Evolutionary conservation across 2,797 vertebrate genomes (phyloP), one percentile per base, ranked within the genome.

Genomic region (Rousettus madagascariensis): DNA sequence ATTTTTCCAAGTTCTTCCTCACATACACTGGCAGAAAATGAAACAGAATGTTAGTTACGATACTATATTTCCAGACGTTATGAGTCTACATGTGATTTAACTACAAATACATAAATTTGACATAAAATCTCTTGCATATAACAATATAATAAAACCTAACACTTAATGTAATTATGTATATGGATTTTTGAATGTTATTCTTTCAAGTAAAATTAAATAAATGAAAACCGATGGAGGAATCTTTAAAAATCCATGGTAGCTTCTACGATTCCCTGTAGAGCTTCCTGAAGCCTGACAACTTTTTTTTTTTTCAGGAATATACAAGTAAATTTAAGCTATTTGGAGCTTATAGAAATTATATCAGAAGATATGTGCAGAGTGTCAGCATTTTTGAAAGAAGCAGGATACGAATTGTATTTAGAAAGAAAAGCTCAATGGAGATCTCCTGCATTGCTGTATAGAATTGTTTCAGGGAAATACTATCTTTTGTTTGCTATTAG

Each of bases 391-490:
- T 85, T 90, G 65, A 92, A 93, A 91, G 68, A 95, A 61, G 38
- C 57, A 75, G 68, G 71, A n/a, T 92, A 87, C 94, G 51, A 95
- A 96, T 61, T 55, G 30, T 55, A 77, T 86, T 95, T 94, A 86
- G 71, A 94, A 95, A 95, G 61, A 71, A 93, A 94, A 79, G 30
- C 75, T 74, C 57, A 86, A 89, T 91, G 89, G 79, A 84, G 33
- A 92, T 90, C 65, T 90, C 94, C 95, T 86, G 61, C 80, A 71
- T 13, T 82, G 83, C 65, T 75, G 28, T n/a, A 94, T 69, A 90
- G 95, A 96, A 96, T 92, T 96, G 83, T 94, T 96, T 95, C 78
- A 87, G 68, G 91, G 61, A 92, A 97, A 93, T 86, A 90, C 78
- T 88, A 83, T 91, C 80, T 94, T 95, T 89, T 93, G 49, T 86